Conservation (phyloP, 2,888 invertebrate species). For the Cyclophora punctaria region DNA sequence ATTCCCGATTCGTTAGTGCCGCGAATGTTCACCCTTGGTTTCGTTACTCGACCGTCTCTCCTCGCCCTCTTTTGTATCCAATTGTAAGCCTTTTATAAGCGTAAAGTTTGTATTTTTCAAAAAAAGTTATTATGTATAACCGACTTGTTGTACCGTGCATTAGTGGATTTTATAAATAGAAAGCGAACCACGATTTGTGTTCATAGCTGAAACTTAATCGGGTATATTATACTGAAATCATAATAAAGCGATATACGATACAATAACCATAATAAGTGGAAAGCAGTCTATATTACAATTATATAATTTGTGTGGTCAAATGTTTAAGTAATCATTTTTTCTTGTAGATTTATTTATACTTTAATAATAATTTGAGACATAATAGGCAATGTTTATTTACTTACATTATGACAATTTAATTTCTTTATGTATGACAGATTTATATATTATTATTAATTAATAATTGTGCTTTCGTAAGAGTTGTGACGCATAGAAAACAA, state of each 20-base stretch:
- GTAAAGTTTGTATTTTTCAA: constrained; percentile 45
- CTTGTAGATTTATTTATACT: constrained; percentile 50
- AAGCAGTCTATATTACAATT: constrained; percentile 12
- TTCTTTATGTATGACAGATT: constrained; percentile 12
- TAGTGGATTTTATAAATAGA: constrained; percentile 55
- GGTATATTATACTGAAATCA: constrained; percentile 15
- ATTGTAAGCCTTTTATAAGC: constrained; percentile 49
- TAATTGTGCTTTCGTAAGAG: constrained; percentile 43
- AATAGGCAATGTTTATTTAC: constrained; percentile 53
- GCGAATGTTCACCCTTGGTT: constrained; percentile 31
- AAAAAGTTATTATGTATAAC: constrained; percentile 42
- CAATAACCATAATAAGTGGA: constrained; percentile 60
- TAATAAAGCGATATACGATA: constrained; percentile 28
- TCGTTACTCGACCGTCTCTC: constrained; percentile 33
- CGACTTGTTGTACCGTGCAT: constrained; percentile 52
- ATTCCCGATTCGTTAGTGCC: constrained; percentile 31
- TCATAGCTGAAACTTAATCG: constrained; percentile 63
- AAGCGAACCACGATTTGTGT: constrained; percentile 69
- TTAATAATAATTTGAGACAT: constrained; percentile 60
- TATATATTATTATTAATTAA: constrained; percentile 9
- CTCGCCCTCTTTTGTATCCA: constrained; percentile 48
- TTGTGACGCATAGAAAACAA: constrained; percentile 27
- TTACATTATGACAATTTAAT: constrained; percentile 37
- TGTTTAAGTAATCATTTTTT: constrained; percentile 42
- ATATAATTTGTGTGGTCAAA: constrained; percentile 59